A percentile compares a stretch with the other conserved stretches of the same genome.
Conservation (phyloP, 2,797 vertebrate species). For the Premnoplex brunnescens region DNA sequence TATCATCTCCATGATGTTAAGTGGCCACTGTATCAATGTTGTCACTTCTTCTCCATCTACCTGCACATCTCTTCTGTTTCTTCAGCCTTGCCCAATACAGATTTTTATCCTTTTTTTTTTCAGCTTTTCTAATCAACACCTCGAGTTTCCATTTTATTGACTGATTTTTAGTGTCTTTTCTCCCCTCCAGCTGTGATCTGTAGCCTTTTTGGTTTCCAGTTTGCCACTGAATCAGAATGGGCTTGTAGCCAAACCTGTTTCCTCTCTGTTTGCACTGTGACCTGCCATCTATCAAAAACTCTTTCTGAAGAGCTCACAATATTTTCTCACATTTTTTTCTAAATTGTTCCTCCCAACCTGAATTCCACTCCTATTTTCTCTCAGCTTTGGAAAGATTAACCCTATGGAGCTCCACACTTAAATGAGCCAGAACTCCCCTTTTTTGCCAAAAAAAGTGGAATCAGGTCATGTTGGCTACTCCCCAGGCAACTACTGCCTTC, state of each 20-base stretch:
- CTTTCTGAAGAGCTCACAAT: constrained; percentile 22
- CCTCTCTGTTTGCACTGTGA: background rate
- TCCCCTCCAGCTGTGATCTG: background rate
- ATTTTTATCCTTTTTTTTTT: background rate
- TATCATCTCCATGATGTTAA: background rate
- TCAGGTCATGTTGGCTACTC: background rate
- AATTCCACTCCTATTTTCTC: background rate
- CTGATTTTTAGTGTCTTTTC: background rate
- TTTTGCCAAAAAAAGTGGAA: background rate
- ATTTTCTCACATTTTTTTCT: constrained; percentile 32
- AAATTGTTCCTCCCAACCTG: background rate
- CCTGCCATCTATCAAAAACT: constrained; percentile 22
- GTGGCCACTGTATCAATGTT: background rate
- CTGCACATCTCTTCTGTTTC: background rate
- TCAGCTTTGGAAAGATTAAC: constrained; percentile 20
- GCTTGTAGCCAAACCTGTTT: constrained; percentile 6
- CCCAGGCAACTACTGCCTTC: background rate
- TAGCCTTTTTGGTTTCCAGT: constrained; percentile 17
- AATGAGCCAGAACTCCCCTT: background rate
- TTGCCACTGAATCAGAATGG: background rate
- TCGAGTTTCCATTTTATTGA: background rate
- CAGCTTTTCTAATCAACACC: background rate
- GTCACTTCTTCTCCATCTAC: background rate
- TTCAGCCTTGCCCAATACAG: background rate
- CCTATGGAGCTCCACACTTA: background rate